phyloP scores from a whole-genome alignment of 2,113 vertebrate genomes.

The Oxyura jamaicensis region DNA sequence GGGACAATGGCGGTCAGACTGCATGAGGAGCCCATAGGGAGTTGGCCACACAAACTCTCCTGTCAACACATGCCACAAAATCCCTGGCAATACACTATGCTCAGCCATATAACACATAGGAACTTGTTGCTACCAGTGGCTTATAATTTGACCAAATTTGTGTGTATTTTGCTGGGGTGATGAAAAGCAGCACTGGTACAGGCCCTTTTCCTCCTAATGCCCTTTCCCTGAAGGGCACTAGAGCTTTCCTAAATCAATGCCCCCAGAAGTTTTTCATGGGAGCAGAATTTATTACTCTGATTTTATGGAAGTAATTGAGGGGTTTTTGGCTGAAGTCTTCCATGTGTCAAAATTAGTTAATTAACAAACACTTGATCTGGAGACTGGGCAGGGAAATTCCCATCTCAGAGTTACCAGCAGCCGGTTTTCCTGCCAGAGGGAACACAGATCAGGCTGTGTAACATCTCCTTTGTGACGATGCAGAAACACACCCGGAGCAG shows the following conservation, averaged over 20 bases:
- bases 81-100: background rate
- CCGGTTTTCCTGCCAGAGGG: background rate
- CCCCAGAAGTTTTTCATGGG: background rate
- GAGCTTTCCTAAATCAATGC: background rate
- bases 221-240: background rate
- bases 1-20: too few species aligned
- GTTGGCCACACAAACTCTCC: background rate
- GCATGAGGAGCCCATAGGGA: background rate
- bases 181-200: background rate
- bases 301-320: background rate
- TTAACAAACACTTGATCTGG: background rate
- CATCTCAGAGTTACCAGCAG: background rate
- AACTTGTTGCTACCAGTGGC: background rate
- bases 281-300: background rate
- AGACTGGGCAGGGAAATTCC: background rate
- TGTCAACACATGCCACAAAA: background rate
- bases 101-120: background rate
- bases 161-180: background rate
- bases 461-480: background rate
- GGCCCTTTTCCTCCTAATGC: background rate
- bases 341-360: background rate
- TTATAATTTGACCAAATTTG: background rate
- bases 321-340: background rate
- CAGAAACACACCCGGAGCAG: background rate
- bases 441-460: background rate